A percentile compares a stretch with the other conserved stretches of the same genome.
Conservation (phyloP, 2,888 invertebrate genomes). For the Synergus japonicus region DNA sequence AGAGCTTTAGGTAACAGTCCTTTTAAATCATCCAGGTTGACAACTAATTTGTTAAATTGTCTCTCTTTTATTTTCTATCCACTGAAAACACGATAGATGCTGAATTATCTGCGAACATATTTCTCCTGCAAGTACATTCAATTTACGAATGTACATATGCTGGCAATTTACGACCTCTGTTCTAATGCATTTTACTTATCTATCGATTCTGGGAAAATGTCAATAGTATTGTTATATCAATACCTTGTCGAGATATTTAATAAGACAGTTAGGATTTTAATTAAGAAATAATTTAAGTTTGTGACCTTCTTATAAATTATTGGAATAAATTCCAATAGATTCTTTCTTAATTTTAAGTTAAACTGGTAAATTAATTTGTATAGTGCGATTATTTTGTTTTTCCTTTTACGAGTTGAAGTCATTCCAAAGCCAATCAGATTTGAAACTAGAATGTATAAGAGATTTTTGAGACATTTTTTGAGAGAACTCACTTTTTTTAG, state of each 20-base stretch:
- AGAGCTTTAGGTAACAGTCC: slow-evolving; percentile 7
- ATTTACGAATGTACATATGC: slow-evolving; percentile 15
- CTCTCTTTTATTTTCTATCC: neutral
- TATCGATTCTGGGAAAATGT: neutral
- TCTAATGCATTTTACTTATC: neutral
- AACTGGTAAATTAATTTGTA: too few species aligned
- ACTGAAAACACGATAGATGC: slow-evolving; percentile 5
- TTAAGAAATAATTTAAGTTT: neutral
- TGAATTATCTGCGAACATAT: neutral
- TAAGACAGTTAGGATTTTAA: neutral
- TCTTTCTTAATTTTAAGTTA: too few species aligned
- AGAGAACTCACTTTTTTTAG: too few species aligned
- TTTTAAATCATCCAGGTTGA: slow-evolving; percentile 9
- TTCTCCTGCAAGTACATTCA: slow-evolving; percentile 2
- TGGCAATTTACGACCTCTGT: neutral
- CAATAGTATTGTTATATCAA: too few species aligned
- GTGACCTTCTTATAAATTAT: neutral
- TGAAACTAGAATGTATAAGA: too few species aligned
- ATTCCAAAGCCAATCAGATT: too few species aligned
- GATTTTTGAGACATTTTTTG: too few species aligned
- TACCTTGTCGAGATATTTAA: neutral
- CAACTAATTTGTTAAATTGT: slow-evolving; percentile 33
- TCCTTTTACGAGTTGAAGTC: too few species aligned
- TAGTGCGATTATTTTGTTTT: too few species aligned
- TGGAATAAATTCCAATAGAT: too few species aligned